phyloP scores from a whole-genome alignment of 1,140 invertebrate species.

The Geopemphigus sp. region DNA sequence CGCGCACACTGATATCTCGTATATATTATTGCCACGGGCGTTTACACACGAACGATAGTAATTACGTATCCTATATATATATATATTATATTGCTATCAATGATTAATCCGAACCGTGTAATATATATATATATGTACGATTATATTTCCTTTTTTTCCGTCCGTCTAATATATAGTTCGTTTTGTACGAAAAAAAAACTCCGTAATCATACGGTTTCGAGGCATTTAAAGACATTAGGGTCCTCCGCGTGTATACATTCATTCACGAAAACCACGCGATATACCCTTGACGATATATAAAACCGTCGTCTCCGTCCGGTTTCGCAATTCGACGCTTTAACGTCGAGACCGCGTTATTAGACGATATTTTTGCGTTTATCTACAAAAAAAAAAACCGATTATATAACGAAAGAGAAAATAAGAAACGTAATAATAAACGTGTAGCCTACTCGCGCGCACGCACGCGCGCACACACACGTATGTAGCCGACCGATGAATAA shows the following conservation, averaged over 20 bases:
- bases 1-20: neutral
- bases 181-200: conserved; percentile 17
- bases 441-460: too few relatives aligned
- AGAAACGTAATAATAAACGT: too few relatives aligned
- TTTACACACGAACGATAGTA: conserved; percentile 1
- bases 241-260: neutral
- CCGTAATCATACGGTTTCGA: conserved; percentile 32
- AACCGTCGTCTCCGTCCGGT: neutral
- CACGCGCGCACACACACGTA: too few relatives aligned
- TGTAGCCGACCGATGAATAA: conserved; percentile 5
- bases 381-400: too few relatives aligned
- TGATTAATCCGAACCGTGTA: neutral
- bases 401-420: too few relatives aligned
- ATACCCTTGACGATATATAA: neutral
- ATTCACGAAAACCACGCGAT: neutral
- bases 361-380: too few relatives aligned
- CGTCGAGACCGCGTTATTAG: too few relatives aligned
- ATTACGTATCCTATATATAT: neutral
- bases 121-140: conserved; percentile 20
- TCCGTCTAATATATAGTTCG: conserved; percentile 28
- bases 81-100: neutral
- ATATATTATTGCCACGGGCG: conserved; percentile 7
- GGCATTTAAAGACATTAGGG: neutral
- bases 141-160: neutral
- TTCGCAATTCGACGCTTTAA: neutral